A percentile compares a stretch with the other conserved stretches of the same genome.
These are phyloP conservation scores for Drosophila antonietae DNA, from an alignment of 2,888 invertebrate species.

Conservation along the genomic window DNA sequence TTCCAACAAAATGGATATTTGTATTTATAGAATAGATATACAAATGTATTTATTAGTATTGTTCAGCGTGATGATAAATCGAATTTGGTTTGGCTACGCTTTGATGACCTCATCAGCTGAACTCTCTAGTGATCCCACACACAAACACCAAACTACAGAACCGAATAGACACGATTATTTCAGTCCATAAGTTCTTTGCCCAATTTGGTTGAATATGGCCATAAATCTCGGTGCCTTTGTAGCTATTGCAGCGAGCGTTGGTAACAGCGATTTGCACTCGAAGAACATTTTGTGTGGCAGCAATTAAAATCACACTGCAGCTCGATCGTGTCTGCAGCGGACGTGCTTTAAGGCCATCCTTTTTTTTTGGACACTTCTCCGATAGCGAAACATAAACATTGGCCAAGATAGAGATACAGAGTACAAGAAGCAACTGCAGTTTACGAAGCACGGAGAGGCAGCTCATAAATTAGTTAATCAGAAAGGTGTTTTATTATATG, in stretches of 20 bases:
- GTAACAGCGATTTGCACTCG: conserved; percentile 75
- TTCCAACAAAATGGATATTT: not conserved
- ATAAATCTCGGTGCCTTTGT: conserved; percentile 67
- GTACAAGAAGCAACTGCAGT: conserved; percentile 13
- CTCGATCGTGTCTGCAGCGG: conserved; percentile 35
- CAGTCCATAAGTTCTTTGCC: conserved; percentile 3
- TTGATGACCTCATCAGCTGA: conserved; percentile 4
- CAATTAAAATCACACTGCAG: conserved; percentile 77
- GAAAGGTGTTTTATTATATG: conserved; percentile 44
- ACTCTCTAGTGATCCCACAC: conserved; percentile 23
- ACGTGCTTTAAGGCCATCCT: conserved; percentile 34
- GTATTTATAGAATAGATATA: not conserved
- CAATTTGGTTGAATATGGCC: conserved; percentile 34
- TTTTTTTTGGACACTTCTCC: not conserved
- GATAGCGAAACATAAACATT: conserved; percentile 30
- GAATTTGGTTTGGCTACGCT: not conserved
- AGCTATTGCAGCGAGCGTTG: conserved; percentile 3
- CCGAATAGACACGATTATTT: not conserved
- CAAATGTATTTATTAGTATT: not conserved
- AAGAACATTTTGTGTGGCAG: conserved; percentile 77
- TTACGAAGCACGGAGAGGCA: not conserved
- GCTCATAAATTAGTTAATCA: conserved; percentile 71
- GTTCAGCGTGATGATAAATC: not conserved
- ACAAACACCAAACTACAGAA: not conserved
- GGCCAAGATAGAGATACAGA: conserved; percentile 53